Evolutionary conservation across 2,888 invertebrate genomes (phyloP).

Genomic region (Steromphala cineraria): DNA sequence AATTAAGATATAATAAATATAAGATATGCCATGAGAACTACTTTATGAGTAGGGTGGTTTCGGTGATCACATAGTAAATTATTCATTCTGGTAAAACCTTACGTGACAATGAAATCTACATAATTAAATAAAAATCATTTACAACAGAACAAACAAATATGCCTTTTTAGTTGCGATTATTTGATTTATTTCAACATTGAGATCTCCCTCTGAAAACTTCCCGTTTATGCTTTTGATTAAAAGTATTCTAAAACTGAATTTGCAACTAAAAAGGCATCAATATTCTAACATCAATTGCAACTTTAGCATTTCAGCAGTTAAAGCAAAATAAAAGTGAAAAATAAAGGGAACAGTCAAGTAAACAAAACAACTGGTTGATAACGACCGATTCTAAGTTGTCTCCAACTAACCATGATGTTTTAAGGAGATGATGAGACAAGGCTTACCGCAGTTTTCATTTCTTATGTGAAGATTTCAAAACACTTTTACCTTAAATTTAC

Average conservation of each 20-base stretch:
- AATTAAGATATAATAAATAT: conserved; percentile 14
- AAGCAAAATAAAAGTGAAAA: not conserved
- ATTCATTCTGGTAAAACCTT: not conserved
- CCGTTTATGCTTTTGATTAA: not conserved
- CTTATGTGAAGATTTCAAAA: too few species aligned
- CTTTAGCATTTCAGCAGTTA: not conserved
- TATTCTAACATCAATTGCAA: not conserved
- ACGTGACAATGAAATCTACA: not conserved
- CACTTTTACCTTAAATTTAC: too few species aligned
- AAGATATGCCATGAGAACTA: not conserved
- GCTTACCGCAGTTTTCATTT: too few species aligned
- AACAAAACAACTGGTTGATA: not conserved
- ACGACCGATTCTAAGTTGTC: too few species aligned
- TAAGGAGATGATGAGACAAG: too few species aligned
- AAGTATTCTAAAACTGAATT: not conserved
- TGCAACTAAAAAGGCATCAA: conserved; percentile 4
- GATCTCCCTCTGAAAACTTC: too few species aligned
- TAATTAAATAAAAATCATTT: not conserved
- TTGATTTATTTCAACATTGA: too few species aligned
- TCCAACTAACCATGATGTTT: too few species aligned
- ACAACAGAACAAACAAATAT: conserved; percentile 16
- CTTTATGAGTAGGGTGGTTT: not conserved
- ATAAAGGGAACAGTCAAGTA: conserved; percentile 6
- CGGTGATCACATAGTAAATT: not conserved
- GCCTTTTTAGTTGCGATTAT: not conserved